Evolutionary conservation across 2,113 vertebrate genomes (phyloP), one percentile per base, ranked within the genome.

Genomic region (Panthera leo): DNA sequence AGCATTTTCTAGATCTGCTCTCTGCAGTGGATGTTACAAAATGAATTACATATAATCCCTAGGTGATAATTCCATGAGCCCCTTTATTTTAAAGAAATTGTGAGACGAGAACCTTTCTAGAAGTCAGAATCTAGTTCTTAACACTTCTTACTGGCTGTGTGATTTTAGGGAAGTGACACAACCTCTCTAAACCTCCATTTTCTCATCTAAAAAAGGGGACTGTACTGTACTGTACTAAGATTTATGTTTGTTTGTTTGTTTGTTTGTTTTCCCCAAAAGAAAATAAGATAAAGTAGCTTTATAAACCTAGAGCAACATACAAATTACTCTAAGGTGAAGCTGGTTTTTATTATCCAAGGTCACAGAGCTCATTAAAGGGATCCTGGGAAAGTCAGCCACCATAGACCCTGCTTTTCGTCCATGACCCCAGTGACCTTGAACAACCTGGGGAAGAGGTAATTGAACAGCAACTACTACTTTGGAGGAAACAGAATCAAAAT

Each of bases 401-500:
- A 71, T 1, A 89, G 92, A 90, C 92, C 53, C 92, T 31, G 75
- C 88, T 97, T 98, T 98, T 98, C 85, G 76, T 97, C 92, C 31
- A 15, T 97, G 97, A 98, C 98, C 96, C 82, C 91, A 96, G 94
- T 98, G 98, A 99, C 98, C 98, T 98, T 98, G 97, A 98, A 94
- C 97, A 98, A 98, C 97, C 97, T 89, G 84, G 94, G 95, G 96
- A 98, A 98, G 98, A 98, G 97, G 98, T 98, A 98, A 98, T 97
- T 98, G 98, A 98, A 98, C 97, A 98, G 94, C 96, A 98, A 79
- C 98, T 97, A 94, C 98, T 98, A 98, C 98, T 98, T 98, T 3
- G 97, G 97, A 98, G 98, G 98, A 98, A 98, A 98, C 97, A 97
- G 97, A 98, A 99, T 98, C 98, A 98, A 99, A 99, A 99, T 99